These are phyloP conservation scores for Jaculus jaculus DNA, from an alignment of 2,113 vertebrate genomes.

Conservation along the genomic window DNA sequence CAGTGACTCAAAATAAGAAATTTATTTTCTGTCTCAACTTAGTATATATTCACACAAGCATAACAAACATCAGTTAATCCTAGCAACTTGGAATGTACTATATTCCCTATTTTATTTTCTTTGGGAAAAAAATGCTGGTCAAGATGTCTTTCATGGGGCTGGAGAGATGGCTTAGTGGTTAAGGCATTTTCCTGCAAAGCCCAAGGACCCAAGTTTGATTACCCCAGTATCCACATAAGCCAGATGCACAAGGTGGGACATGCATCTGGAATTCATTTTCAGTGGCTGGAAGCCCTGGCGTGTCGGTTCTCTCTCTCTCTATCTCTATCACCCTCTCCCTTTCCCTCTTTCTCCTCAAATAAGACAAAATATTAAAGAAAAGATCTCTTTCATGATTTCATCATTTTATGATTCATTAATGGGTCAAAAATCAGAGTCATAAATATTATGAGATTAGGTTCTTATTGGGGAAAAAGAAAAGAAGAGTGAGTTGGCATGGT, in stretches of 20 bases:
- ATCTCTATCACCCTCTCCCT: too few relatives aligned
- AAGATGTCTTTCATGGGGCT: background rate
- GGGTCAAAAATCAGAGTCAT: background rate
- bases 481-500: background rate
- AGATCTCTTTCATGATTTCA: background rate
- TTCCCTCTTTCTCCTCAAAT: too few relatives aligned
- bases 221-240: too few relatives aligned
- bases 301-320: too few relatives aligned
- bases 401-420: background rate
- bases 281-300: too few relatives aligned
- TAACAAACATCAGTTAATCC: background rate
- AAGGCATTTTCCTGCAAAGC: too few relatives aligned
- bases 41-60: background rate
- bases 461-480: constrained; percentile 6
- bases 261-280: too few relatives aligned
- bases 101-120: background rate
- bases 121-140: background rate
- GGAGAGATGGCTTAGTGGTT: too few relatives aligned
- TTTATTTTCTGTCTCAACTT: background rate
- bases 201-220: too few relatives aligned
- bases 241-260: too few relatives aligned
- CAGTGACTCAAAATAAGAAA: background rate
- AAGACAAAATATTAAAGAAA: too few relatives aligned
- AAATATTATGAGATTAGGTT: background rate
- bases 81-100: background rate